These are phyloP conservation scores for Vesta saturnalis DNA, from an alignment of 2,888 invertebrate genomes.

Conservation along the genomic window DNA sequence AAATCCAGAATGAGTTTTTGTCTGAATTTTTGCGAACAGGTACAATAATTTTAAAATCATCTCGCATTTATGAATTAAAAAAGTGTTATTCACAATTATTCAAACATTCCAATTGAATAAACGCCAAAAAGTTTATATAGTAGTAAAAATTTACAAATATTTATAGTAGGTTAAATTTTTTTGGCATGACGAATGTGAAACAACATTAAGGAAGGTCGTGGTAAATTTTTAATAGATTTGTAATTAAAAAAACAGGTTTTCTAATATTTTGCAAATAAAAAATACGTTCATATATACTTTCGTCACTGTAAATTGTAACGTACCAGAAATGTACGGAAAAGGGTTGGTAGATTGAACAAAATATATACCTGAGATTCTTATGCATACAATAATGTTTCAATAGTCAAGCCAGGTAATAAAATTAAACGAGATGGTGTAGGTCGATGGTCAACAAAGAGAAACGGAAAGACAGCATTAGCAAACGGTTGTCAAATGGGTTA, in stretches of 20 bases:
- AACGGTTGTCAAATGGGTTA: background rate
- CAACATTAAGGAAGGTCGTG: conserved; percentile 10
- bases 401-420: background rate
- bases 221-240: background rate
- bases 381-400: background rate
- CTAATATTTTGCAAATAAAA: background rate
- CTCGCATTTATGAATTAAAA: background rate
- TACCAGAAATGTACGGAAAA: no score
- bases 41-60: background rate
- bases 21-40: background rate
- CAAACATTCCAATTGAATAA: no score
- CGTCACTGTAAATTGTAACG: background rate
- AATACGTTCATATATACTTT: background rate
- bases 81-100: background rate
- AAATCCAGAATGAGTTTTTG: background rate
- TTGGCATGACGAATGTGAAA: background rate
- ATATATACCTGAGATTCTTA: background rate
- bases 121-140: no score
- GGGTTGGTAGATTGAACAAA: background rate
- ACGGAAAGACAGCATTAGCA: background rate
- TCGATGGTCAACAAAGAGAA: background rate
- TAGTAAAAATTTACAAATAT: no score
- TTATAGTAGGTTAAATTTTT: no score
- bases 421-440: conserved; percentile 1
- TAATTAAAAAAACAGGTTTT: conserved; percentile 10